These are phyloP conservation scores for Lagopus leucura DNA, from an alignment of 2,113 vertebrate genomes.

Conservation along the genomic window DNA sequence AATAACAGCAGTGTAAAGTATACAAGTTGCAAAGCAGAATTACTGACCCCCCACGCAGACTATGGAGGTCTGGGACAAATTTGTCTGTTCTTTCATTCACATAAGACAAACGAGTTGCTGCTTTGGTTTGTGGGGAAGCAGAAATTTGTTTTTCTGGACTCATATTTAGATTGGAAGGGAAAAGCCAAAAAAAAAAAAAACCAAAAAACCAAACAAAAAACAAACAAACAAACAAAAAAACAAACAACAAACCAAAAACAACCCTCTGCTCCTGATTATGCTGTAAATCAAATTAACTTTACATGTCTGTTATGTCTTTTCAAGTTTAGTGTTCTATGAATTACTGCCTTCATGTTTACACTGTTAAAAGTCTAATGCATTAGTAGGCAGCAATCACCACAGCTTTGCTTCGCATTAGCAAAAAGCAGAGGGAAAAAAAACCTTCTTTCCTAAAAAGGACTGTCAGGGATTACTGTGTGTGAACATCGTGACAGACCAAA, in stretches of 20 bases:
- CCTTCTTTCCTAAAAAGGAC: not conserved
- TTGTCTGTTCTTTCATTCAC: not conserved
- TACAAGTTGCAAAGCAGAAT: slow-evolving; percentile 1
- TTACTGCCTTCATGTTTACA: slow-evolving; percentile 62
- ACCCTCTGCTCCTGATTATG: slow-evolving; percentile 27
- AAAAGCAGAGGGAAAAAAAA: not conserved
- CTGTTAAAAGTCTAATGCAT: slow-evolving; percentile 57
- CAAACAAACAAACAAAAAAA: too few relatives aligned
- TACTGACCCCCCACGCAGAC: not conserved
- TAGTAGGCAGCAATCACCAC: slow-evolving; percentile 56
- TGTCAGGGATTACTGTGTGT: slow-evolving; percentile 28
- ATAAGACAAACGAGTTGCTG: not conserved
- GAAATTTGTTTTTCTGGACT: slow-evolving; percentile 18
- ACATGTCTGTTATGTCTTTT: not conserved
- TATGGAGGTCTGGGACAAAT: not conserved
- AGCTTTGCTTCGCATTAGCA: slow-evolving; percentile 37
- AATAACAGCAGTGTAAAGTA: not conserved
- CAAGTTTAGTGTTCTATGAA: slow-evolving; percentile 66
- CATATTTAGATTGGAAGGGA: slow-evolving; percentile 5
- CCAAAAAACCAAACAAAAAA: too few relatives aligned
- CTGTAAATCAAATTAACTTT: slow-evolving; percentile 66
- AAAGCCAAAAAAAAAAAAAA: not conserved
- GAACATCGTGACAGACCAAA: slow-evolving; percentile 35
- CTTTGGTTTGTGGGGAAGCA: not conserved
- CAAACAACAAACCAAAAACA: too few relatives aligned